phyloP scores from a whole-genome alignment of 2,797 vertebrate genomes.

The Oophaga sylvatica region DNA sequence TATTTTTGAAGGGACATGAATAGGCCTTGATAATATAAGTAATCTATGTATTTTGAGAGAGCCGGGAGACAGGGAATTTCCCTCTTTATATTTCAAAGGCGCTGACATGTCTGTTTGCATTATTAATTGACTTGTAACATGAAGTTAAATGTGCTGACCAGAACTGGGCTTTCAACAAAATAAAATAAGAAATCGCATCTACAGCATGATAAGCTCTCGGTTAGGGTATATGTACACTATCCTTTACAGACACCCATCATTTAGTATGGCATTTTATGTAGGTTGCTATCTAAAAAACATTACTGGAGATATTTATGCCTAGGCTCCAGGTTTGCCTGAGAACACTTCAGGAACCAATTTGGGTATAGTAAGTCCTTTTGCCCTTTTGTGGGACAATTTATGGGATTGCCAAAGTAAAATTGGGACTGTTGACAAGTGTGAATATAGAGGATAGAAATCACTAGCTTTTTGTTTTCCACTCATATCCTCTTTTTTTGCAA shows the following conservation, averaged over 20 bases:
- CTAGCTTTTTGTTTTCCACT: too few species aligned
- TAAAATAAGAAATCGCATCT: slow-evolving; percentile 4
- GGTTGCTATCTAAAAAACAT: background rate
- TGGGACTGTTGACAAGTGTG: too few species aligned
- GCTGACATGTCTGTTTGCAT: slow-evolving; percentile 16
- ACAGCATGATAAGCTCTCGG: background rate
- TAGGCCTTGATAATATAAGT: slow-evolving; percentile 29
- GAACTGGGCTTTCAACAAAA: background rate
- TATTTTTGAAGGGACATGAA: slow-evolving; percentile 18
- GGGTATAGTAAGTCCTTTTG: too few species aligned
- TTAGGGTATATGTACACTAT: background rate
- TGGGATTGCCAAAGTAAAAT: too few species aligned
- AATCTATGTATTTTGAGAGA: slow-evolving; percentile 31
- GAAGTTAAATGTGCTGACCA: background rate
- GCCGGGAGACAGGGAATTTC: slow-evolving; percentile 5
- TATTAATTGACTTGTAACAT: slow-evolving; percentile 20
- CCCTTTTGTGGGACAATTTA: too few species aligned
- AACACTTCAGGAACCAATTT: too few species aligned
- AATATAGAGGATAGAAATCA: too few species aligned
- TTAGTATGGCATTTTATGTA: background rate
- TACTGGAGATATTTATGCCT: background rate
- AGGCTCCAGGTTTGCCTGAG: too few species aligned
- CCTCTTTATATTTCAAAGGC: slow-evolving; percentile 18
- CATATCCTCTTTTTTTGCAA: too few species aligned
- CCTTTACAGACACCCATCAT: background rate